Evolutionary conservation across 2,888 invertebrate genomes (phyloP), one percentile per base, ranked within the genome.

Genomic region (Drosophila paramelanica): DNA sequence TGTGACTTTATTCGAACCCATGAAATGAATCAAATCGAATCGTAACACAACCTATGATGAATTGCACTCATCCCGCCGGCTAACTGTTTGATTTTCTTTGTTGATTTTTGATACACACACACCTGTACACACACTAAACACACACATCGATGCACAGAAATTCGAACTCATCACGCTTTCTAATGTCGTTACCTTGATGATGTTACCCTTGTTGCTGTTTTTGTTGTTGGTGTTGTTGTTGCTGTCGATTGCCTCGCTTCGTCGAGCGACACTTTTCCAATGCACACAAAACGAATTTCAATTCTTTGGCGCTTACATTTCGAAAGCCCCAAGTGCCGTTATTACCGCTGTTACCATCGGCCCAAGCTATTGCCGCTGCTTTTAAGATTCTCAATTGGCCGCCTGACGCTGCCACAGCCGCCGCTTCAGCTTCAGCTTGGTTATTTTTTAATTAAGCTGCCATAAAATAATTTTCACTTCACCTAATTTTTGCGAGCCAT

Each of bases 381-480:
- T 46, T 59, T 46, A 66, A 67, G 74, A 67, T 66, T 65, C 69
- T 74, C 56, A 74, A 74, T 64, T 77, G 68, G 50, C 31, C 8
- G 31, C 47, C 33, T 11, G 33, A 11, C 31, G 31, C 31, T 3
- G 31, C 33, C 11, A 3, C 33, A 33, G 33, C 33, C 33, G 10
- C 17, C 17, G 17, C 17, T 17, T 17, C 17, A 17, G 46, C 50
- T 27, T 42, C 10, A 13, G 36, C 42, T 42, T 36, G 39, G 39
- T 56, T 52, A 33, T 53, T 52, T 42, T 78, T 88, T 88, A 86
- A 87, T 85, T 80, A 88, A 78, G 75, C 61, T 53, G 70, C 79
- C 68, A 73, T 76, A 46, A 69, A 67, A 73, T 71, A 62, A 73
- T 86, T 89, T 89, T 87, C 80, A 89, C 87, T 87, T 83, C 69